Evolutionary conservation across 2,888 invertebrate genomes (phyloP).

Genomic region (Tryphoninae sp.): DNA sequence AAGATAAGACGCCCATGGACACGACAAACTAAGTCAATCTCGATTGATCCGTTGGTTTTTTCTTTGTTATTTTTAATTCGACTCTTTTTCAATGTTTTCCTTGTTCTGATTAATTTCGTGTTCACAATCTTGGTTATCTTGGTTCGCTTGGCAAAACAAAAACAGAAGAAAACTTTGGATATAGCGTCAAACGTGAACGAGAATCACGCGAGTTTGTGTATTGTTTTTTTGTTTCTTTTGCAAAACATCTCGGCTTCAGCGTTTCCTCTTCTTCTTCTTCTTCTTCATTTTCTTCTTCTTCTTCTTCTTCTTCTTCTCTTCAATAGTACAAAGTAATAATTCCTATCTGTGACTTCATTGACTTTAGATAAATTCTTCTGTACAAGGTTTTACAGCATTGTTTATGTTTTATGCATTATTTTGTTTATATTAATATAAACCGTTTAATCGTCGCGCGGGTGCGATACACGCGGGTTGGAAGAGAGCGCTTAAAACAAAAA

Average conservation of each 20-base stretch:
- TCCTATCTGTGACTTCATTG: constrained; percentile 60
- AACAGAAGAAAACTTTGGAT: constrained; percentile 57
- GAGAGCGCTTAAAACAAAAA: constrained; percentile 47
- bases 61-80: background rate
- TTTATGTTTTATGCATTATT: background rate
- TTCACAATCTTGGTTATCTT: background rate
- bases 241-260: constrained; percentile 49
- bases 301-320: constrained; percentile 20
- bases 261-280: too few relatives aligned
- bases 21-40: constrained; percentile 21
- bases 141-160: constrained; percentile 28
- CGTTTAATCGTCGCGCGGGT: background rate
- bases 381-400: constrained; percentile 59
- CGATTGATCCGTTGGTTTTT: constrained; percentile 35
- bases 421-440: constrained; percentile 12
- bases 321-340: constrained; percentile 60
- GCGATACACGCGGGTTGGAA: constrained; percentile 35
- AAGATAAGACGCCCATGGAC: constrained; percentile 39
- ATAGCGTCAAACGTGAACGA: constrained; percentile 61
- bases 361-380: constrained; percentile 61
- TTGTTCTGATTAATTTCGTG: background rate
- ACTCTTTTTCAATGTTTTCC: constrained; percentile 32
- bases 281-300: too few relatives aligned
- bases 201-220: constrained; percentile 37
- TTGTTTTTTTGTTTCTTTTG: constrained; percentile 45